Evolutionary conservation across 2,113 vertebrate species (phyloP).

Genomic region (Uria lomvia): DNA sequence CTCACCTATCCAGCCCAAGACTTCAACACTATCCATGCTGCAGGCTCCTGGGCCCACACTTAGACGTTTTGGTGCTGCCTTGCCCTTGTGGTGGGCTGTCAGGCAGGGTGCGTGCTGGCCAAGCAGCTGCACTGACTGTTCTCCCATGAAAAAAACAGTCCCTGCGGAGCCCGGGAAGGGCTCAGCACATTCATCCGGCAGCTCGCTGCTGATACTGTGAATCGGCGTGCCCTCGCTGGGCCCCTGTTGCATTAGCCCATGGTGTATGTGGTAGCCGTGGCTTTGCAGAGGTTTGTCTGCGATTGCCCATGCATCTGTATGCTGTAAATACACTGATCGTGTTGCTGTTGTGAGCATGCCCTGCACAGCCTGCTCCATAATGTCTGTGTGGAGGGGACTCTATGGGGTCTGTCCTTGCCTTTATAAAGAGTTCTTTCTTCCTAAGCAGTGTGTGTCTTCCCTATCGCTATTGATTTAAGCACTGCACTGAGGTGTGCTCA

Average conservation of each 20-base stretch:
- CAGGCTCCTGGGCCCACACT: background rate
- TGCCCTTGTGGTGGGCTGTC: background rate
- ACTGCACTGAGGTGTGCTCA: background rate
- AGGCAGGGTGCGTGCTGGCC: background rate
- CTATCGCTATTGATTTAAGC: background rate
- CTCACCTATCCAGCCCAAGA: background rate
- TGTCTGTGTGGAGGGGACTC: background rate
- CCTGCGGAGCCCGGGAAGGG: background rate
- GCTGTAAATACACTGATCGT: background rate
- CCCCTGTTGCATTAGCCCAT: background rate
- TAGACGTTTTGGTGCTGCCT: background rate
- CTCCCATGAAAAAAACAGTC: background rate
- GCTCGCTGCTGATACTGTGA: constrained; percentile 19
- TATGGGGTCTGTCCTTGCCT: background rate
- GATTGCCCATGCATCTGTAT: background rate
- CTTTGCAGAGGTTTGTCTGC: background rate
- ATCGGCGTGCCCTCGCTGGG: background rate
- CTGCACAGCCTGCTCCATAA: background rate
- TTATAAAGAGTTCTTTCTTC: background rate
- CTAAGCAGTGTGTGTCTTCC: background rate
- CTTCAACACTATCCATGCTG: background rate
- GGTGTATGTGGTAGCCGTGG: background rate
- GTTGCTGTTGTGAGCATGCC: background rate
- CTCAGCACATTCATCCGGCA: background rate
- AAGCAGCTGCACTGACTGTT: background rate